These are phyloP conservation scores for Gavia stellata DNA, from an alignment of 2,113 vertebrate genomes.

Conservation along the genomic window DNA sequence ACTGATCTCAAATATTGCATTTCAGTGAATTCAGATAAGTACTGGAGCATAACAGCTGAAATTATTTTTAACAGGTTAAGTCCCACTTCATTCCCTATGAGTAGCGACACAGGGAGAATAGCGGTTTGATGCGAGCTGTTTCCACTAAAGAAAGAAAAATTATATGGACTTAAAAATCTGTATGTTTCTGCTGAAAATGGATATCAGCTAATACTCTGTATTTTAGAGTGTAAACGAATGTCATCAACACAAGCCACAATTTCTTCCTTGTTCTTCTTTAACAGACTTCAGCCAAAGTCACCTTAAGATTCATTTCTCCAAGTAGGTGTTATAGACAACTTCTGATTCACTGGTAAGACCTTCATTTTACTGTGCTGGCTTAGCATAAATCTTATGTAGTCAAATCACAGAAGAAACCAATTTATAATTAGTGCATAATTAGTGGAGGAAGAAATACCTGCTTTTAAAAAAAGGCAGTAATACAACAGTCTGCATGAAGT, in stretches of 20 bases:
- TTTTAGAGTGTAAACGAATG: not conserved
- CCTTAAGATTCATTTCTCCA: not conserved
- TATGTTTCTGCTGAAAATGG: not conserved
- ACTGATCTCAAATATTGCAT: not conserved
- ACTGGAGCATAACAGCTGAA: not conserved
- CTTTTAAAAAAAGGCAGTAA: not conserved
- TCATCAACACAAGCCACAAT: not conserved
- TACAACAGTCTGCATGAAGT: not conserved
- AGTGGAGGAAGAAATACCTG: not conserved
- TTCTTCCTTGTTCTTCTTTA: not conserved
- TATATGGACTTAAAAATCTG: not conserved
- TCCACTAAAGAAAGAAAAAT: not conserved
- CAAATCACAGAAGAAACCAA: not conserved
- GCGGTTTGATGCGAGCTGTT: not conserved
- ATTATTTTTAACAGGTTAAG: not conserved
- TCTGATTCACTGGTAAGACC: not conserved
- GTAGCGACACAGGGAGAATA: not conserved
- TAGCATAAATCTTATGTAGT: not conserved
- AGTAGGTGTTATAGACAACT: not conserved
- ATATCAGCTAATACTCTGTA: not conserved
- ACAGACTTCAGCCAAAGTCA: not conserved
- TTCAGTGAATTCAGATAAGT: not conserved
- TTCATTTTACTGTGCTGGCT: not conserved
- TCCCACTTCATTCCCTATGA: not conserved
- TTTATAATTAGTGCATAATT: not conserved